Conservation (phyloP, 2,888 invertebrate species). For the Microctonus hyperodae region DNA sequence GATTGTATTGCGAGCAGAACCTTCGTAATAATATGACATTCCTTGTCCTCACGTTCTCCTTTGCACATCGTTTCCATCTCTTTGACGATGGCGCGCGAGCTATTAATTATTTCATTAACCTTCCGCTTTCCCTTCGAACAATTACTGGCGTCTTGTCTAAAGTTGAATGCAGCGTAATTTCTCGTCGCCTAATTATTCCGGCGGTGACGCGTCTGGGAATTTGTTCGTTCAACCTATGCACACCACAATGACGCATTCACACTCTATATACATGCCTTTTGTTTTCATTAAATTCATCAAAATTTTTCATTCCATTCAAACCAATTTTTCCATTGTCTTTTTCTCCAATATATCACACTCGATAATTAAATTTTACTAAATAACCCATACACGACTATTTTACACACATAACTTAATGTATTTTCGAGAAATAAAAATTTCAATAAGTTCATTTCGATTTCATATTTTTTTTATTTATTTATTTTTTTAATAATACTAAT, state of each 20-base stretch:
- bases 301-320: background rate
- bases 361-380: too few relatives aligned
- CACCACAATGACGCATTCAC: conserved; percentile 13
- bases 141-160: conserved; percentile 47
- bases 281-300: conserved; percentile 1
- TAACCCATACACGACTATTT: too few relatives aligned
- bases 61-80: conserved; percentile 17
- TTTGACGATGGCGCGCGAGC: conserved; percentile 34
- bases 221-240: conserved; percentile 28
- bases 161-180: conserved; percentile 47
- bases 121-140: conserved; percentile 36
- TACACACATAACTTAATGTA: too few relatives aligned
- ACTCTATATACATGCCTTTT: conserved; percentile 10
- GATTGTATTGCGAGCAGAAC: too few relatives aligned
- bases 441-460: too few relatives aligned
- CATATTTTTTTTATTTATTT: too few relatives aligned
- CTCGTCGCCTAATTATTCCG: conserved; percentile 48
- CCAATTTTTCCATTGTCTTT: background rate
- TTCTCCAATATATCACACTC: background rate
- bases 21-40: background rate
- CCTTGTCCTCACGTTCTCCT: conserved; percentile 19
- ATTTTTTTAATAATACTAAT: too few relatives aligned
- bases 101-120: conserved; percentile 53
- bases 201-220: conserved; percentile 42
- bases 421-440: too few relatives aligned